Evolutionary conservation across 1,140 invertebrate species (phyloP), one percentile per base, ranked within the genome.

Genomic region (Uloborus diversus): DNA sequence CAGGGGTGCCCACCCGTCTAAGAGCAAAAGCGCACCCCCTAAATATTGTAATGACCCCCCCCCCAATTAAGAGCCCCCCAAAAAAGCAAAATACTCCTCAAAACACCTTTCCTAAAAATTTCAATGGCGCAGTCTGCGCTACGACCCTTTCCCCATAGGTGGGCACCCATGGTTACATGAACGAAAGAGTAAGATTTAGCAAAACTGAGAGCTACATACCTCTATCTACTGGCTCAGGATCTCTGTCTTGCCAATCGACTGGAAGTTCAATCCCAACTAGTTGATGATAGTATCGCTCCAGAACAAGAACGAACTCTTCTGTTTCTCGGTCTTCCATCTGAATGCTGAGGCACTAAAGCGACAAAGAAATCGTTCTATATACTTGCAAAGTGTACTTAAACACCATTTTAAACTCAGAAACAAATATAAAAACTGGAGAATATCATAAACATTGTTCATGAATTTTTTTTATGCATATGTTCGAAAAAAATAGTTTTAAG

Each of bases 301-400:
- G 88, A 37, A 95, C 91, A 17, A 94, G 87, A 14, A 94, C 92
- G 85, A 96, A 91, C 86, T 96, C 94, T 75, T 92, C 91, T 0
- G 93, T 93, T 87, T 96, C 94, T 25, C 92, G 88, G 83, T 94
- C 94, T 84, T 96, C 93, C 88, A 96, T 90, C 14, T 89, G 90
- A 79, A 94, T 89, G 65, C 89, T 89, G 7, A 94, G 87, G 35
- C 91, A 89, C 84, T 92, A 88, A 5, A 23, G 27, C 25, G 37
- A 17, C 28, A 51, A 11, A 51, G 1, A 49, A 20, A 11, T 68
- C 32, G 23, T 47, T 37, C n/a, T 33, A n/a, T 32, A 30, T n/a
- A n/a, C n/a, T 42, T 42, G 37, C 37, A 42, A 42, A 42, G n/a
- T 42, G 7, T 17, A 17, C 7, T 42, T 42, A 42, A 17, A 7